A percentile compares a stretch with the other conserved stretches of the same genome.
Evolutionary conservation across 2,797 vertebrate genomes (phyloP).

Genomic region (Austrolebias charrua): DNA sequence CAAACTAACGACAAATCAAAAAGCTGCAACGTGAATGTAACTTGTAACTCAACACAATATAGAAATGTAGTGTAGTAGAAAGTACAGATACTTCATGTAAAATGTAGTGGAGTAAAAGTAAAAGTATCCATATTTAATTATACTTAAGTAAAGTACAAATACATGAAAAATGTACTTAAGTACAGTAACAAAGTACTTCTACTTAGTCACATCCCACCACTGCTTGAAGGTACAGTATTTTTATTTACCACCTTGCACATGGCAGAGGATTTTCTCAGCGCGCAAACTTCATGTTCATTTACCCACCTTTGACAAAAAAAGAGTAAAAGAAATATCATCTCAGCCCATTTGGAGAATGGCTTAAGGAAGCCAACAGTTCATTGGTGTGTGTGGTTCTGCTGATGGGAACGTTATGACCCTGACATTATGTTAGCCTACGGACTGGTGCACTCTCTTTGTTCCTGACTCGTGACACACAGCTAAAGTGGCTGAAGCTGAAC

Average conservation of each 20-base stretch:
- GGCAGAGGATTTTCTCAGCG: slow-evolving; percentile 36
- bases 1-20: too few relatives aligned
- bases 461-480: slow-evolving; percentile 58
- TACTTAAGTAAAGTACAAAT: too few relatives aligned
- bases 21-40: too few relatives aligned
- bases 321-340: slow-evolving; percentile 37
- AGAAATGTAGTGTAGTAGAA: too few relatives aligned
- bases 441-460: slow-evolving; percentile 70
- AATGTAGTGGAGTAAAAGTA: too few relatives aligned
- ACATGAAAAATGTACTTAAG: too few relatives aligned
- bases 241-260: slow-evolving; percentile 62
- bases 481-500: slow-evolving; percentile 64
- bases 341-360: slow-evolving; percentile 40
- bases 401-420: slow-evolving; percentile 75
- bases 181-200: too few relatives aligned
- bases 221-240: too few relatives aligned
- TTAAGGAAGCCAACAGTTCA: slow-evolving; percentile 48
- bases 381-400: slow-evolving; percentile 55
- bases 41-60: too few relatives aligned
- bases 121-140: too few relatives aligned
- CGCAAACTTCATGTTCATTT: slow-evolving; percentile 18
- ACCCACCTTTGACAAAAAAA: slow-evolving; percentile 11
- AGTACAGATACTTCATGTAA: too few relatives aligned
- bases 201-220: too few relatives aligned
- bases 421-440: slow-evolving; percentile 57